These are phyloP conservation scores for Rafetus swinhoei DNA, from an alignment of 2,113 vertebrate genomes.

Conservation along the genomic window DNA sequence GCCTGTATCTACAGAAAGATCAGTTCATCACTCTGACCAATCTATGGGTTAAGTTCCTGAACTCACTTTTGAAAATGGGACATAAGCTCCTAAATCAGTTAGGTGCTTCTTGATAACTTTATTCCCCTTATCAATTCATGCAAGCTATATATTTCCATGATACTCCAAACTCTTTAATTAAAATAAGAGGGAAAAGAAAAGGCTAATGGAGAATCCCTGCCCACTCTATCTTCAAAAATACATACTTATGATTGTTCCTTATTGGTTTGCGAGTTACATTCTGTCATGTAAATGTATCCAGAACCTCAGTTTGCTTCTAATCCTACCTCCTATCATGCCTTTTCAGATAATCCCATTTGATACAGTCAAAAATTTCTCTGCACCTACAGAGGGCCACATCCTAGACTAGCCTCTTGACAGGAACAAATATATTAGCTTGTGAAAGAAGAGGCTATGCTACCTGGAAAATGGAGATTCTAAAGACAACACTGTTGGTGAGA, in stretches of 20 bases:
- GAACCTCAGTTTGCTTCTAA: neutral
- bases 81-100: neutral
- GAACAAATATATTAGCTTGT: neutral
- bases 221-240: neutral
- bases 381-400: neutral
- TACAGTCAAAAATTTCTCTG: neutral
- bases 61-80: neutral
- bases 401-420: neutral
- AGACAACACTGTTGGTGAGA: neutral
- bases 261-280: neutral
- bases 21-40: neutral
- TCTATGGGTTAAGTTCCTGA: neutral
- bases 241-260: neutral
- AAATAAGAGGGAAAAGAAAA: neutral
- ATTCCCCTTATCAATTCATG: neutral
- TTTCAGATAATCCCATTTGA: neutral
- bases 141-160: neutral
- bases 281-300: neutral
- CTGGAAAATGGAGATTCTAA: neutral
- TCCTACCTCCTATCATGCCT: neutral
- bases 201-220: neutral
- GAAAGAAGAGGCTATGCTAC: constrained; percentile 21
- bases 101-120: neutral
- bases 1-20: neutral
- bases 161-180: neutral